Percentiles rank a stretch among this genome's conserved stretches.
Evolutionary conservation across 2,888 invertebrate genomes (phyloP).

Genomic region (Desoria tigrina): DNA sequence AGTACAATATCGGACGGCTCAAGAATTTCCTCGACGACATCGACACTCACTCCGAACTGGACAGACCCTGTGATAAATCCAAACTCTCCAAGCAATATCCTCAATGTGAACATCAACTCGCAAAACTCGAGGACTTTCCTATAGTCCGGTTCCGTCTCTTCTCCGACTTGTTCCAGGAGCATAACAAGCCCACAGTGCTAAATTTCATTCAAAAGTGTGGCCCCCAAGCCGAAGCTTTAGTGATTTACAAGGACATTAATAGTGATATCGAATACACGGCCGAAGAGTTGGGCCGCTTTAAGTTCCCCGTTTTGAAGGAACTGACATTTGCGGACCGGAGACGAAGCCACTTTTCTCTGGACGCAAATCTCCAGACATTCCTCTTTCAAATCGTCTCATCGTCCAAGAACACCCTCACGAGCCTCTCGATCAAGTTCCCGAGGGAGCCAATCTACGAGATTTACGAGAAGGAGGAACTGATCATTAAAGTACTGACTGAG

Average conservation of each 20-base stretch:
- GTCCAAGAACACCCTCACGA: slow-evolving; percentile 23
- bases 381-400: slow-evolving; percentile 28
- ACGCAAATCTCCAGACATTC: slow-evolving; percentile 27
- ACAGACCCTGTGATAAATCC: slow-evolving; percentile 3
- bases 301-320: slow-evolving; percentile 25
- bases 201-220: slow-evolving; percentile 30
- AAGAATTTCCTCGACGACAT: slow-evolving; percentile 32
- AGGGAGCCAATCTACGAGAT: slow-evolving; percentile 38
- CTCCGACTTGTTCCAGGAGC: slow-evolving; percentile 35
- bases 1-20: slow-evolving; percentile 39
- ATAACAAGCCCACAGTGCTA: slow-evolving; percentile 26
- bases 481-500: slow-evolving; percentile 26
- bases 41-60: slow-evolving; percentile 8
- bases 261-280: slow-evolving; percentile 33
- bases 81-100: no score
- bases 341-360: slow-evolving; percentile 28
- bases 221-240: slow-evolving; percentile 29
- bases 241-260: slow-evolving; percentile 39
- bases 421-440: slow-evolving; percentile 34
- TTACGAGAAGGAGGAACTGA: slow-evolving; percentile 33
- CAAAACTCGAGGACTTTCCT: slow-evolving; percentile 13
- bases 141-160: slow-evolving; percentile 36
- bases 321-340: slow-evolving; percentile 33
- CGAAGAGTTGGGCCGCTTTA: slow-evolving; percentile 12
- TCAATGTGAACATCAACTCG: no score